Evolutionary conservation across 92 coral and sea anemone species (phyloP), one percentile per base, ranked within the genome.

Genomic region (Diadumene lineata): DNA sequence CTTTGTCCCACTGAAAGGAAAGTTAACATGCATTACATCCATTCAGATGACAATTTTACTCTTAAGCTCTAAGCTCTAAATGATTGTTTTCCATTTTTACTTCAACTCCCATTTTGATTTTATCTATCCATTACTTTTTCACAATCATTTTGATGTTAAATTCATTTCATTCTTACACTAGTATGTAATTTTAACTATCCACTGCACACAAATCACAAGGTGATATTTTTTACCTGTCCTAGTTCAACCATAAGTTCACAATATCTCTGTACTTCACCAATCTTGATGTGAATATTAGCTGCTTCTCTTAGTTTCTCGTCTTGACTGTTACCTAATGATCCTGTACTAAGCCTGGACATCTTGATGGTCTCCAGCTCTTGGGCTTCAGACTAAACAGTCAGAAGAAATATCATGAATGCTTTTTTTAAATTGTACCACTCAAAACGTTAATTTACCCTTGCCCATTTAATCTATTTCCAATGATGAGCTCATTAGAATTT

Each of bases 1-100:
- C 98, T 62, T 84, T 91, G 83, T 94, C 98, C 98, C 98, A 94
- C 98, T 94, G 69, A n/a, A n/a, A n/a, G n/a, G n/a, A n/a, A n/a
- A n/a, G n/a, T n/a, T n/a, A n/a, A n/a, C n/a, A n/a, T n/a, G n/a
- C n/a, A n/a, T n/a, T n/a, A n/a, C n/a, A n/a, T n/a, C n/a, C n/a
- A n/a, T n/a, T n/a, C n/a, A n/a, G n/a, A n/a, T n/a, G n/a, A n/a
- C n/a, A n/a, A n/a, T n/a, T n/a, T n/a, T n/a, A n/a, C n/a, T n/a
- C n/a, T n/a, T n/a, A n/a, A n/a, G n/a, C n/a, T n/a, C n/a, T n/a
- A n/a, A n/a, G n/a, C n/a, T n/a, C n/a, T n/a, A n/a, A n/a, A n/a
- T n/a, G n/a, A n/a, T n/a, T n/a, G n/a, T n/a, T n/a, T n/a, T n/a
- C n/a, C n/a, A n/a, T n/a, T n/a, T n/a, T n/a, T n/a, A n/a, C n/a